Conservation (phyloP, 2,888 invertebrate species). For the Leptopterna dolabrata region DNA sequence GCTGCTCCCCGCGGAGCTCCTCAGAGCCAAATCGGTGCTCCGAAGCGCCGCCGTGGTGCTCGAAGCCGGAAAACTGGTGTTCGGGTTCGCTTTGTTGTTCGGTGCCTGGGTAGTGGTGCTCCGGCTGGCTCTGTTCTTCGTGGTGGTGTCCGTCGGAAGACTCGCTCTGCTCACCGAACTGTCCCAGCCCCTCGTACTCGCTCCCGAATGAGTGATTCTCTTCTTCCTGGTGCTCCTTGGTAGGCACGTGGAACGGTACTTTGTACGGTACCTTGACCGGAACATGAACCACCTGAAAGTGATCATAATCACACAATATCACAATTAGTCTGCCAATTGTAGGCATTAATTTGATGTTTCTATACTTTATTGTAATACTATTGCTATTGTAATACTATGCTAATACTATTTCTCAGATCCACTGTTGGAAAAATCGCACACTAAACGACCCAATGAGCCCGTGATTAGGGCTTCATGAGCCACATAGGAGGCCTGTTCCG, state of each 20-base stretch:
- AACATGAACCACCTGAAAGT: conserved; percentile 21
- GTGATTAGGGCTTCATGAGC: no score
- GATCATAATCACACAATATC: not conserved
- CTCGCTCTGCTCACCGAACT: not conserved
- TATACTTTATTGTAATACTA: no score
- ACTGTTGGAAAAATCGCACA: no score
- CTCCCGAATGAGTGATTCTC: conserved; percentile 25
- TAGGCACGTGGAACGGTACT: conserved; percentile 31
- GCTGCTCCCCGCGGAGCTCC: not conserved
- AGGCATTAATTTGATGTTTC: no score
- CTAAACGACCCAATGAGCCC: no score
- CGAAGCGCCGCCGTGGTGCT: not conserved
- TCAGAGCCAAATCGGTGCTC: not conserved
- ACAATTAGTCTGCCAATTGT: no score
- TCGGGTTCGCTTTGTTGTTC: not conserved
- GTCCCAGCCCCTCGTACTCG: not conserved
- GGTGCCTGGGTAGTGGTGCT: not conserved
- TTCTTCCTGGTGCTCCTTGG: conserved; percentile 17
- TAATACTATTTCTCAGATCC: no score
- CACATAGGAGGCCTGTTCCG: no score
- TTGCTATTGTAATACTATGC: no score
- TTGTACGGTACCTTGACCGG: conserved; percentile 39
- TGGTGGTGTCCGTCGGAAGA: not conserved
- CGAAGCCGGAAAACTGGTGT: not conserved
- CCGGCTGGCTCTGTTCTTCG: not conserved